Evolutionary conservation across 2,113 vertebrate species (phyloP), one percentile per base, ranked within the genome.

Genomic region (Heliornis fulica): DNA sequence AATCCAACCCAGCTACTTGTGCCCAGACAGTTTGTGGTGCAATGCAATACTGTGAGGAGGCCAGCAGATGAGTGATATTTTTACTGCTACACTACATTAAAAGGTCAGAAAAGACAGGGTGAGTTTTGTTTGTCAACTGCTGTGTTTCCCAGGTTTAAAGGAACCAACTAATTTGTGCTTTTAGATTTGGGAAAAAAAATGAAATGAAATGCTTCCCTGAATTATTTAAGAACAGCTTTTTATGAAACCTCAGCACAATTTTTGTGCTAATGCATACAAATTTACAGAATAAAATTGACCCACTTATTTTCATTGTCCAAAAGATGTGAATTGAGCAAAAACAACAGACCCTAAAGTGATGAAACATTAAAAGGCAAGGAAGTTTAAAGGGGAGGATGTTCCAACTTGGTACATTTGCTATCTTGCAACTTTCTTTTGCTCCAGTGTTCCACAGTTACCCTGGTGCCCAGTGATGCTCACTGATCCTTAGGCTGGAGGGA

Each of bases 211-310:
- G 20, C 31, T 90, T 61, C 70, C 31, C 57, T 83, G 45, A 86
- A 83, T 92, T 94, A 95, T 93, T 95, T 90, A 93, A 83, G 21
- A 79, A 83, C 3, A 76, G 14, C 8, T 57, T 40, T 94, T 87
- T 40, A 8, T 0, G 71, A 89, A 96, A 87, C 12, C 57, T 94
- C 87, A 95, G 87, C 89, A 94, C 28, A 91, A 46, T 21, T 26
- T 54, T 6, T 77, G 48, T 65, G 81, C 72, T 87, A 94, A 83
- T 76, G 57, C 81, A 76, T 38, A 76, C 5, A 63, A 32, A 85
- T 85, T 75, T 53, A 65, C 57, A 68, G 41, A 78, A 65, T 56
- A 89, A 87, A 93, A 79, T 61, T 11, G 45, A 89, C 69, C 61
- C 78, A 71, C 57, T 81, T 94, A 57, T 75, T 93, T 81, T 66